Evolutionary conservation across 2,888 invertebrate genomes (phyloP), one percentile per base, ranked within the genome.

Genomic region (Sesamia inferens): DNA sequence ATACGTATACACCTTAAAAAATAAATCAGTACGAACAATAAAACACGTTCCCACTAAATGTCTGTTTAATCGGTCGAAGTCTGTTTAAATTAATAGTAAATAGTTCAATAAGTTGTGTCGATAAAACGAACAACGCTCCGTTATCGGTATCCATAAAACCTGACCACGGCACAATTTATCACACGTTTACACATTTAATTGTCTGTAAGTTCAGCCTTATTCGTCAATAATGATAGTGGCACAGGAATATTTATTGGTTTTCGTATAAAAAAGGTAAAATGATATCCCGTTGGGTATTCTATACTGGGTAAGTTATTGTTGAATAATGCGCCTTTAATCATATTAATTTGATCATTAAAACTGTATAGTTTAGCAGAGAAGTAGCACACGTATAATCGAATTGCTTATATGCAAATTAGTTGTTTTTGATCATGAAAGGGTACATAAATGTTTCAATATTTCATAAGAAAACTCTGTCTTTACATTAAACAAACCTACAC

Each of bases 91-190:
- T 82, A 85, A 86, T 86, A 85, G 81, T 86, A 85, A 86, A 86
- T 84, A 86, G 86, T 86, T 86, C 86, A 86, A 86, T 86, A 86
- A 86, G 82, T 85, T 82, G 79, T 79, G 85, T 81, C 78, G 86
- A 86, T 86, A 86, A 86, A 77, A 69, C 70, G 76, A 79, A 86
- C 86, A 86, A 75, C 77, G 68, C 79, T 74, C 61, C 63, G 71
- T 76, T 86, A 86, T 86, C 86, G 68, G 69, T 58, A 47, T 70
- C 84, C 83, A 87, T 87, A 87, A 87, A 86, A 81, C 80, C 74
- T 77, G 71, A 63, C 72, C 76, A 73, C 81, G 62, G 62, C 66
- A 76, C 80, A 62, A 87, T 86, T 86, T 85, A 87, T 87, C 87
- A 87, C 84, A 68, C 78, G 79, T 87, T 87, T 81, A 85, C 85